Evolutionary conservation across 2,797 vertebrate species (phyloP).

Genomic region (Scolopax rusticola): DNA sequence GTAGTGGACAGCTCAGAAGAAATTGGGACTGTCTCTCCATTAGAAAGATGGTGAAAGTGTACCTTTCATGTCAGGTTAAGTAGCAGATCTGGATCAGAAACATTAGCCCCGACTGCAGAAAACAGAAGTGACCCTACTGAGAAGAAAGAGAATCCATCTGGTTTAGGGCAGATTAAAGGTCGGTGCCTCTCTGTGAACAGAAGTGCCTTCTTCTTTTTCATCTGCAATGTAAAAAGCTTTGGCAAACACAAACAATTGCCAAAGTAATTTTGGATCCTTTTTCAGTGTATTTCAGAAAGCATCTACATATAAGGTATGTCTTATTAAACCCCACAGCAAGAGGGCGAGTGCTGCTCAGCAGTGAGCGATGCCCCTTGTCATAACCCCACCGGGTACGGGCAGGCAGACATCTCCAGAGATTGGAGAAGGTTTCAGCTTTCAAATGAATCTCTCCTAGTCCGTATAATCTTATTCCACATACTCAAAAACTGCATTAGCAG

Average conservation of each 20-base stretch:
- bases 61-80: neutral
- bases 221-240: neutral
- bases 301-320: neutral
- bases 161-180: neutral
- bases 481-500: neutral
- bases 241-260: neutral
- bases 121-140: neutral
- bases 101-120: neutral
- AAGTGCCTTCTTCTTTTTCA: neutral
- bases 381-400: rapidly evolving
- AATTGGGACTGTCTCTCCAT: neutral
- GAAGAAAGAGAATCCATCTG: neutral
- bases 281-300: neutral
- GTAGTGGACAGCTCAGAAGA: neutral
- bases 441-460: neutral
- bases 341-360: neutral
- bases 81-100: neutral
- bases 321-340: rapidly evolving
- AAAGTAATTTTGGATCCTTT: neutral
- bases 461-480: rapidly evolving
- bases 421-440: neutral
- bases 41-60: neutral
- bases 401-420: neutral
- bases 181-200: neutral
- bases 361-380: neutral